phyloP scores from a whole-genome alignment of 2,797 vertebrate genomes.

The Manis pentadactyla region DNA sequence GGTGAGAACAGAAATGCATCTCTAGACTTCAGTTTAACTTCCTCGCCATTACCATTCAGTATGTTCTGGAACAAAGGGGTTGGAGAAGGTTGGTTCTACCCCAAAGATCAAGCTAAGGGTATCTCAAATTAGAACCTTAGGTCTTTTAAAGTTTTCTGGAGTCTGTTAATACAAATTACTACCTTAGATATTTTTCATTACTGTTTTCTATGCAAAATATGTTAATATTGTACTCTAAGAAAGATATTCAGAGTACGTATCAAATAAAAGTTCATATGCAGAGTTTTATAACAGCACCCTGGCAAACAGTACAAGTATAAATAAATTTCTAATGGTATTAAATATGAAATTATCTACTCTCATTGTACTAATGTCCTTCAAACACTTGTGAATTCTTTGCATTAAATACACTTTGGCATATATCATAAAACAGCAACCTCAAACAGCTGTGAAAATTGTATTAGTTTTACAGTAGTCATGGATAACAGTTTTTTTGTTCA shows the following conservation, averaged over 20 bases:
- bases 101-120: not conserved
- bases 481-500: not conserved
- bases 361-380: not conserved
- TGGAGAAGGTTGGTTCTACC: not conserved
- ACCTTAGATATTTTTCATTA: not conserved
- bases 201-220: not conserved
- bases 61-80: not conserved
- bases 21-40: not conserved
- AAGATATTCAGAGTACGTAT: not conserved
- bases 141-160: constrained; percentile 24
- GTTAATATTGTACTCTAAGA: not conserved
- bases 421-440: not conserved
- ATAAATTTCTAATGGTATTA: not conserved
- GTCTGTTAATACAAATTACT: constrained; percentile 41
- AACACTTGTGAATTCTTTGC: constrained; percentile 12
- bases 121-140: not conserved
- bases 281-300: not conserved
- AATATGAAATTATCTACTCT: constrained; percentile 24
- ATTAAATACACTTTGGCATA: not conserved
- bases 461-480: not conserved
- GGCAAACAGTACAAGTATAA: not conserved
- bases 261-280: constrained; percentile 4
- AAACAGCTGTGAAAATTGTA: constrained; percentile 29
- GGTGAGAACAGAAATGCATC: not conserved
- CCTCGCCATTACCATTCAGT: not conserved